Evolutionary conservation across 1,140 invertebrate species (phyloP).

Genomic region (Bombus turneri): DNA sequence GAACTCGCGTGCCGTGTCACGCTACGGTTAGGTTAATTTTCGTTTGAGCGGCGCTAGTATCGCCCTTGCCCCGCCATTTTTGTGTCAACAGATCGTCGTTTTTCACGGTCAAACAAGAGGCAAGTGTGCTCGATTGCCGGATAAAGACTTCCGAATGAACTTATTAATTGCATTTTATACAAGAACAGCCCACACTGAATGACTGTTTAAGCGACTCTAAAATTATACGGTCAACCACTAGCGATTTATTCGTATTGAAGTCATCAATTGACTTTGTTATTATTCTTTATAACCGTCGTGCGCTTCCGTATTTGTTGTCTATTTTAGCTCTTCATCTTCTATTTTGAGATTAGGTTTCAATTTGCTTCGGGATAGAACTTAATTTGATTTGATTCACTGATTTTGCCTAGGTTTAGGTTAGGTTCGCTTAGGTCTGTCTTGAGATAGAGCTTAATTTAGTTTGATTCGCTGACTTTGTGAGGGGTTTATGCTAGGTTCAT

Average conservation of each 20-base stretch:
- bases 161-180: neutral
- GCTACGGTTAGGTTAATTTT: neutral
- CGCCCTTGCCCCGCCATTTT: neutral
- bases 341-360: neutral
- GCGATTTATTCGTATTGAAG: neutral
- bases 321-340: neutral
- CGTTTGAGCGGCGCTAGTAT: neutral
- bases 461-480: neutral
- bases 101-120: neutral
- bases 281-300: neutral
- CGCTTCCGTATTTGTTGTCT: fast-evolving
- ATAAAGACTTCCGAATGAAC: neutral
- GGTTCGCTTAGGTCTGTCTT: neutral
- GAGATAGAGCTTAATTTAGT: neutral
- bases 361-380: neutral
- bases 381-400: neutral
- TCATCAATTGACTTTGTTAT: neutral
- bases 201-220: neutral
- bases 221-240: neutral
- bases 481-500: no score
- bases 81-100: neutral
- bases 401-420: neutral
- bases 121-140: neutral
- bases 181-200: neutral
- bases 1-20: slow-evolving; percentile 7